Evolutionary conservation across 2,888 invertebrate genomes (phyloP), one percentile per base, ranked within the genome.

Genomic region (Sesia apiformis): DNA sequence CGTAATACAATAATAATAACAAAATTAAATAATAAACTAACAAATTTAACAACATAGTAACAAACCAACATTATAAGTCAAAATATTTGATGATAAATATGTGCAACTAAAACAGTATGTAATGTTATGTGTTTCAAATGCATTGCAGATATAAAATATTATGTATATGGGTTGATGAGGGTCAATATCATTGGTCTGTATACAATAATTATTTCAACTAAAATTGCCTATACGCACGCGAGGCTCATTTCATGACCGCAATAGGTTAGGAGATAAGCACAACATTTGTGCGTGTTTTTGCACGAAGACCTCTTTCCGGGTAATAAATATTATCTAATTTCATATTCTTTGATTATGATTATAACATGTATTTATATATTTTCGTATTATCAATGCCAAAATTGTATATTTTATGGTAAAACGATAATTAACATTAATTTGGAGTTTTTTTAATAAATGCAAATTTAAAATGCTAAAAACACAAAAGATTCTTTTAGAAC

Each of bases 161-260:
- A 46, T 46, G 46, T 46, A 46, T 46, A 4, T 60, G 52, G 61
- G 61, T 58, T 60, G 60, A 65, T 61, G 63, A 63, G 64, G 67
- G 67, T 70, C 69, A 70, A 68, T 67, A 66, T 62, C 64, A 60
- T 57, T 52, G 55, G 55, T 40, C 46, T 56, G 51, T 50, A 56
- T 53, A 46, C 58, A 60, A 59, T 62, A 63, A 54, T 58, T 54
- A 60, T 59, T 54, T 59, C 46, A 52, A 42, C 38, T 57, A 54
- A 63, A 66, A 64, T 65, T 60, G 57, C 54, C 53, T 5, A 49
- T 53, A 41, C 51, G 55, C 67, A 67, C 63, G 69, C 67, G 57
- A 67, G 54, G 56, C 52, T 52, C 46, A 40, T 50, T 40, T 46
- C 8, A n/a, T 46, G 46, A 46, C 46, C 46, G 46, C 7, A 46